phyloP scores from a whole-genome alignment of 2,888 invertebrate species.

The Ophonus ardosiacus region DNA sequence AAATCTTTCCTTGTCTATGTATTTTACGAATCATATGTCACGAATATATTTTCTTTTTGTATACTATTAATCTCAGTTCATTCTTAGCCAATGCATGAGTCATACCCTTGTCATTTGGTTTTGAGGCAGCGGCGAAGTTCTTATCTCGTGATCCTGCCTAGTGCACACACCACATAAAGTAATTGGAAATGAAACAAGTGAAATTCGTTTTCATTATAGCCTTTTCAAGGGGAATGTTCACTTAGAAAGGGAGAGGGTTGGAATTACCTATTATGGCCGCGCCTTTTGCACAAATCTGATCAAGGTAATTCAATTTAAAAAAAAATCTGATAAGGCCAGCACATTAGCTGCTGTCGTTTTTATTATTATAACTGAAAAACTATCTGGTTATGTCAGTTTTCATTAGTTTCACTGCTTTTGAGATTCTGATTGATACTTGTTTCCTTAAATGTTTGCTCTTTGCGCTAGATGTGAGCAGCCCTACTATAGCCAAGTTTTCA shows the following conservation, averaged over 20 bases:
- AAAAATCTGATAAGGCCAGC: background rate
- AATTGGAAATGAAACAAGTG: conserved; percentile 43
- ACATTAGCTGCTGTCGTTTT: background rate
- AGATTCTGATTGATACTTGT: no score
- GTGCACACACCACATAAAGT: conserved; percentile 20
- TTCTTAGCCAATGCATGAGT: background rate
- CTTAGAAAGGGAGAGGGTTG: background rate
- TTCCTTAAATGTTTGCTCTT: no score
- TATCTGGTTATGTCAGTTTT: no score
- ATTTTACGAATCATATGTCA: background rate
- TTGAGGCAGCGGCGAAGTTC: background rate
- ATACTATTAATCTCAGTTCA: background rate
- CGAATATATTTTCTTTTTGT: background rate
- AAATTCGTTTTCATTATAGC: conserved; percentile 28
- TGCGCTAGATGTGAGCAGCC: no score
- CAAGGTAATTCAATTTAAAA: background rate
- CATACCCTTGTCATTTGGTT: background rate
- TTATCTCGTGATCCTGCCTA: background rate
- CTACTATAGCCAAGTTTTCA: no score
- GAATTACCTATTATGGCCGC: background rate
- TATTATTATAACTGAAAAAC: no score
- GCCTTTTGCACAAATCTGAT: background rate
- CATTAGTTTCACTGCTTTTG: no score
- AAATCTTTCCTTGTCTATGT: background rate
- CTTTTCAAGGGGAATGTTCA: conserved; percentile 13